Conservation (phyloP, 2,888 invertebrate species). For the Pediacus dermestoides region DNA sequence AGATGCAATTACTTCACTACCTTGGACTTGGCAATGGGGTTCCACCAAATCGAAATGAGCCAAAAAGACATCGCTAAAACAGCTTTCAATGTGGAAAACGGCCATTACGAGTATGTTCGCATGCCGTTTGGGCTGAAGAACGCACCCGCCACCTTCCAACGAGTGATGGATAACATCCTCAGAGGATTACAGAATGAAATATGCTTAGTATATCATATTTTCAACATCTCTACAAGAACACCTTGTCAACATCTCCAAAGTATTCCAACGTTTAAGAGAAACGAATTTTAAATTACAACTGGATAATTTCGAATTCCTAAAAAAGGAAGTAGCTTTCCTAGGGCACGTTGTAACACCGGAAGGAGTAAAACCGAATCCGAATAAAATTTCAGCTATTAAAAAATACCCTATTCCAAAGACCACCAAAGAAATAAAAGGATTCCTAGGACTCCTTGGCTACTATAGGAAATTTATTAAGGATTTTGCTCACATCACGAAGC, state of each 20-base stretch:
- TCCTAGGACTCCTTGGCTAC: conserved; percentile 27
- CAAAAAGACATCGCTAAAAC: conserved; percentile 7
- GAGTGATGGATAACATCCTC: conserved; percentile 8
- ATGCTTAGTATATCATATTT: conserved; percentile 10
- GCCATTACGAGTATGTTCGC: conserved; percentile 23
- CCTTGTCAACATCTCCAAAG: too few relatives aligned
- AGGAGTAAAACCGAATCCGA: conserved; percentile 19
- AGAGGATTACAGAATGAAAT: conserved; percentile 9
- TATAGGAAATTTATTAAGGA: conserved; percentile 19
- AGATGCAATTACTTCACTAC: conserved; percentile 19
- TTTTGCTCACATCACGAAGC: conserved; percentile 14
- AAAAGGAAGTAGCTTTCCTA: conserved; percentile 39
- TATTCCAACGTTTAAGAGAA: conserved; percentile 29
- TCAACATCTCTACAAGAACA: conserved; percentile 9
- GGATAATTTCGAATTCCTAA: conserved; percentile 33
- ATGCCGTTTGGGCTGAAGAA: too few relatives aligned
- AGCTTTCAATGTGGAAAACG: conserved; percentile 17
- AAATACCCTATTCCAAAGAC: conserved; percentile 15
- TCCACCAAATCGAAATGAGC: conserved; percentile 26
- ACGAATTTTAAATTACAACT: conserved; percentile 23
- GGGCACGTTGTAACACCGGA: conserved; percentile 30
- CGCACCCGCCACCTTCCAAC: conserved; percentile 23
- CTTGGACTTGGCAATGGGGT: conserved; percentile 23
- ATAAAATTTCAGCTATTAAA: conserved; percentile 14
- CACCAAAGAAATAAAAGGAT: conserved; percentile 20